Base-by-base conservation (phyloP, 2,113 vertebrate genomes). In the Australoheros scitulus region DNA sequence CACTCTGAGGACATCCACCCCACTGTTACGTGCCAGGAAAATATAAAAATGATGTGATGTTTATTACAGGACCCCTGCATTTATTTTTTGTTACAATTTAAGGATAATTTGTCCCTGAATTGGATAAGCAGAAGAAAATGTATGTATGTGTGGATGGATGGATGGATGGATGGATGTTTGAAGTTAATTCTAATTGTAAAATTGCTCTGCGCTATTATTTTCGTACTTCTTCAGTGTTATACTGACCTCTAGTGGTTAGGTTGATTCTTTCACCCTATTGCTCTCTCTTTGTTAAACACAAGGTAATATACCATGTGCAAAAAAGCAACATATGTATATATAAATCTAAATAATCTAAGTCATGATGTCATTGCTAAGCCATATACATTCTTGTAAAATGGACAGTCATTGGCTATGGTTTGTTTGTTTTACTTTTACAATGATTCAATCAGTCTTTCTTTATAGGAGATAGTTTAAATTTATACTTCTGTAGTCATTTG, bases 221-320 rank as follows among this genome's bases (percentile, higher is more conserved):
- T 11, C 50, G 15, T 58, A 58, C 38, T 84, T 91, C 13, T 60
- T 41, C 76, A 65, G 36, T 80, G 3, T 61, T 59, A 81, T 79
- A 75, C 88, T 93, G 89, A 74, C 92, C 88, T 83, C 94, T 93
- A 90, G 88, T 92, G 92, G 47, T 85, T n/a, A 80, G 38, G 7
- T 55, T 47, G 26, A 43, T 78, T 76, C 72, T 65, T 3, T 50
- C 22, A 76, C 2, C 2, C 17, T 11, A 20, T 7, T 77, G 11
- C 60, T 43, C 38, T 36, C 6, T 1, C 34, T 61, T 1, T 74
- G 14, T 56, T 61, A n/a, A 65, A 50, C 52, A 26, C 11, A 32
- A 11, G 24, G 15, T 32, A 52, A 32, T 13, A 20, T 50, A 22
- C 41, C 10, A 29, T 20, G 24, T 70, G 43, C 3, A 58, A 76